Conservation (phyloP, 1,140 invertebrate species). For the Drosophila nigromelanica region DNA sequence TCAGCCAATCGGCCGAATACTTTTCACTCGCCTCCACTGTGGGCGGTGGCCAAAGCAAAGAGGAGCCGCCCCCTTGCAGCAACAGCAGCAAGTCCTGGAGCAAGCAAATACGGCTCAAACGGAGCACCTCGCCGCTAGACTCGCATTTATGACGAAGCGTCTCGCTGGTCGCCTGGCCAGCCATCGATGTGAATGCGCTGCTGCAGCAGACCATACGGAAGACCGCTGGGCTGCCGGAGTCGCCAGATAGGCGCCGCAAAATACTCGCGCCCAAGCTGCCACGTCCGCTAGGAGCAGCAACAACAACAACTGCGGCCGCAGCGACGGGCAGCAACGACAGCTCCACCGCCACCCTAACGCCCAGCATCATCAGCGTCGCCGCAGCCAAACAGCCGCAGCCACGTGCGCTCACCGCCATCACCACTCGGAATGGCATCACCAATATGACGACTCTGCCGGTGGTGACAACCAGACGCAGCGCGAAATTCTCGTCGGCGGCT, state of each 20-base stretch:
- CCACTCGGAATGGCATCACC: conserved; percentile 49
- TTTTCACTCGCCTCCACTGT: conserved; percentile 67
- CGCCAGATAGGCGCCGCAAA: conserved; percentile 36
- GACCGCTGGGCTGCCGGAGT: conserved; percentile 71
- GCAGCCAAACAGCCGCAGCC: conserved; percentile 63
- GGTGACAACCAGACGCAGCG: conserved; percentile 37
- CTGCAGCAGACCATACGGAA: conserved; percentile 83
- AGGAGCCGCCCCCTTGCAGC: conserved; percentile 10
- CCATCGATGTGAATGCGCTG: conserved; percentile 81
- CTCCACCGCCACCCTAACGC: conserved; percentile 74
- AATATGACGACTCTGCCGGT: conserved; percentile 44
- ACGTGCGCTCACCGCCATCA: conserved; percentile 50
- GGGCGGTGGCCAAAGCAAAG: conserved; percentile 11
- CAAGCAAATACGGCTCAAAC: conserved; percentile 72
- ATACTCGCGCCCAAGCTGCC: conserved; percentile 1
- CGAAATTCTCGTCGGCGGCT: conserved; percentile 51
- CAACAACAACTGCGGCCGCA: background rate
- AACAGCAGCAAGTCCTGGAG: conserved; percentile 54
- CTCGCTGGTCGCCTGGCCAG: conserved; percentile 84
- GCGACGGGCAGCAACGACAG: conserved; percentile 71
- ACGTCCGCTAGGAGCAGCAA: background rate
- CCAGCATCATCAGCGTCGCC: conserved; percentile 69
- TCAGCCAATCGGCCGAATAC: conserved; percentile 80
- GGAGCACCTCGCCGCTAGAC: conserved; percentile 54
- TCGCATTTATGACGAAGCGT: conserved; percentile 83